phyloP scores from a whole-genome alignment of 2,113 vertebrate species.

The Lycocorax pyrrhopterus region DNA sequence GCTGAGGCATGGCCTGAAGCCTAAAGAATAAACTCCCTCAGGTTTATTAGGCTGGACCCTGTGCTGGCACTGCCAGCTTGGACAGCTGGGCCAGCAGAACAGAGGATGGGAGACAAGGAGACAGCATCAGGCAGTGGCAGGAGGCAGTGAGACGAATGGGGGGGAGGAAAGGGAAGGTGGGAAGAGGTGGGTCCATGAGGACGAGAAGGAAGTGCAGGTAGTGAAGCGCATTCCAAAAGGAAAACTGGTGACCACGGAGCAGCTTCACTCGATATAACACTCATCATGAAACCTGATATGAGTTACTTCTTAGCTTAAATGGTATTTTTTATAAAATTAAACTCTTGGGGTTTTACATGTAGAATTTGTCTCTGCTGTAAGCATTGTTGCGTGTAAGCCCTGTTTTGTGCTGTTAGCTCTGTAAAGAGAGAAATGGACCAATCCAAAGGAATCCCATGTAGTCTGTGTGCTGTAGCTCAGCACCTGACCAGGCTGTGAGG shows the following conservation, averaged over 20 bases:
- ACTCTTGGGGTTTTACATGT: background rate
- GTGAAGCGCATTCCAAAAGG: background rate
- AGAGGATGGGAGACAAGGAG: background rate
- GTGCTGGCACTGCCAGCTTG: background rate
- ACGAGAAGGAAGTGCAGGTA: background rate
- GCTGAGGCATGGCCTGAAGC: background rate
- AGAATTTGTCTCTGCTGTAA: background rate
- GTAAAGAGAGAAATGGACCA: background rate
- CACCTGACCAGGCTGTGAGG: background rate
- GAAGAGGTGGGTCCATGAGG: background rate
- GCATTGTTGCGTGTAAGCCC: background rate
- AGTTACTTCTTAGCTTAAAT: background rate
- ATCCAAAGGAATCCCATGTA: background rate
- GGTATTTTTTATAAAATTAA: background rate
- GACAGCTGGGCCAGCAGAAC: background rate
- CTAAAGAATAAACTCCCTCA: background rate
- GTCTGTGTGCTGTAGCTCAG: background rate
- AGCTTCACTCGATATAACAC: background rate
- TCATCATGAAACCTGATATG: accelerated
- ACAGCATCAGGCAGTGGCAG: background rate
- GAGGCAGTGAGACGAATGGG: background rate
- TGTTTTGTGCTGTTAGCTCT: background rate
- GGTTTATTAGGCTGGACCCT: background rate
- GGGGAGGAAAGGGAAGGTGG: background rate
- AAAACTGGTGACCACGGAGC: background rate